Percentiles rank a stretch among this genome's conserved stretches.
phyloP scores from a whole-genome alignment of 2,113 vertebrate genomes.

The Rissa tridactyla region DNA sequence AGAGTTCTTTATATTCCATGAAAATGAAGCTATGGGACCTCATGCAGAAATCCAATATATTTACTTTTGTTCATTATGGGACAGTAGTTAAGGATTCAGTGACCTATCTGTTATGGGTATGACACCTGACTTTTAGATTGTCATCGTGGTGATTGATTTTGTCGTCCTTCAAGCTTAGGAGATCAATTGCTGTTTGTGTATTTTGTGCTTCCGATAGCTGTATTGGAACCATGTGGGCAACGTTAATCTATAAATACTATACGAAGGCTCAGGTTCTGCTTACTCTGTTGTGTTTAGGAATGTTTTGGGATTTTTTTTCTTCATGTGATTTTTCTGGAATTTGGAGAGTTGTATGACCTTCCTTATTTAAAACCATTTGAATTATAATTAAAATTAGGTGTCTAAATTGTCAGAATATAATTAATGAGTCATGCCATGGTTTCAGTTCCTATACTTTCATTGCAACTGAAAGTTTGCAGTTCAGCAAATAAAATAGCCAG shows the following conservation, averaged over 20 bases:
- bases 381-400: not conserved
- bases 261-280: not conserved
- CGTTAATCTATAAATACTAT: not conserved
- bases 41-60: not conserved
- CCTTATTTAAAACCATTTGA: not conserved
- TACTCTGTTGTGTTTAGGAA: not conserved
- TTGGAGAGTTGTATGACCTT: not conserved
- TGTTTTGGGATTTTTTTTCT: not conserved
- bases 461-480: not conserved
- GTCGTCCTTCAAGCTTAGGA: not conserved
- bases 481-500: not conserved
- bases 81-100: not conserved
- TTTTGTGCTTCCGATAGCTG: not conserved
- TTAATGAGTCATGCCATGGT: not conserved
- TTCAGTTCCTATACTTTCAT: not conserved
- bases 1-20: not conserved
- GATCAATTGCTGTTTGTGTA: not conserved
- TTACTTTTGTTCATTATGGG: not conserved
- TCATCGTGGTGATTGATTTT: not conserved
- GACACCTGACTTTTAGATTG: not conserved
- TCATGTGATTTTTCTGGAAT: not conserved
- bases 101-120: not conserved
- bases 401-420: not conserved
- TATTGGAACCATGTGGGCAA: not conserved
- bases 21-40: not conserved